Evolutionary conservation across 1,140 invertebrate genomes (phyloP).

Genomic region (Cephus cinctus): DNA sequence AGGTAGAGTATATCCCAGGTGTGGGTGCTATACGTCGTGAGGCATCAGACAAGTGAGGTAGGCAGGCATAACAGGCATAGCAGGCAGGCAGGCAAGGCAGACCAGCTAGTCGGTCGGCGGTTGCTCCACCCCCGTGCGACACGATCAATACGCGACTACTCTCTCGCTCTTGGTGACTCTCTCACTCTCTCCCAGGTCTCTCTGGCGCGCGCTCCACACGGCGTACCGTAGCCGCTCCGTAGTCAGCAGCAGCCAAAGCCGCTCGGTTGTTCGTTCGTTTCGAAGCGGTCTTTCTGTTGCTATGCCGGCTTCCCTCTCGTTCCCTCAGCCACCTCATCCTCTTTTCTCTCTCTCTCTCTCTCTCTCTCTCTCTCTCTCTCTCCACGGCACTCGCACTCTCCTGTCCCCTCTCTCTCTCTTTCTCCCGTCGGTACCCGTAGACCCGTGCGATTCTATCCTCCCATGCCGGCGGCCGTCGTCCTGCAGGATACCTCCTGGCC

Average conservation of each 20-base stretch:
- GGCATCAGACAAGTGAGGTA: no score
- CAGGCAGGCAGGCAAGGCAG: slow-evolving; percentile 37
- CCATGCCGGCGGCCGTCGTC: slow-evolving; percentile 29
- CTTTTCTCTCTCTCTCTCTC: slow-evolving; percentile 15
- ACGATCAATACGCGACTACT: slow-evolving; percentile 49
- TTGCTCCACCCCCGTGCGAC: slow-evolving; percentile 52
- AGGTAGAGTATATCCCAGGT: no score
- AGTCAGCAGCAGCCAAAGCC: slow-evolving; percentile 28
- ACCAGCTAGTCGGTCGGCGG: slow-evolving; percentile 45
- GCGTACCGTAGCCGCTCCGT: slow-evolving; percentile 21
- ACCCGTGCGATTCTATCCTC: not conserved
- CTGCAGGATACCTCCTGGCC: slow-evolving; percentile 34
- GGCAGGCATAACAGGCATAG: no score
- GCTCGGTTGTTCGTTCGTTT: slow-evolving; percentile 40
- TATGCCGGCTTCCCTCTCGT: slow-evolving; percentile 46
- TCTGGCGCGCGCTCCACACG: slow-evolving; percentile 15
- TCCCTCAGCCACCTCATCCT: slow-evolving; percentile 17
- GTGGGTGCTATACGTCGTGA: no score
- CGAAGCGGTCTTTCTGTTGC: slow-evolving; percentile 52
- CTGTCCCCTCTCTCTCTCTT: slow-evolving; percentile 16
- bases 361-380: slow-evolving; percentile 8
- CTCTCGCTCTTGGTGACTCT: slow-evolving; percentile 13
- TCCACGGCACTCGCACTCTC: slow-evolving; percentile 18
- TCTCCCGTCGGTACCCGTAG: slow-evolving; percentile 10
- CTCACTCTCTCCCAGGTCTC: slow-evolving; percentile 15